phyloP scores from a whole-genome alignment of 2,113 vertebrate species.

The Hassar affinis region DNA sequence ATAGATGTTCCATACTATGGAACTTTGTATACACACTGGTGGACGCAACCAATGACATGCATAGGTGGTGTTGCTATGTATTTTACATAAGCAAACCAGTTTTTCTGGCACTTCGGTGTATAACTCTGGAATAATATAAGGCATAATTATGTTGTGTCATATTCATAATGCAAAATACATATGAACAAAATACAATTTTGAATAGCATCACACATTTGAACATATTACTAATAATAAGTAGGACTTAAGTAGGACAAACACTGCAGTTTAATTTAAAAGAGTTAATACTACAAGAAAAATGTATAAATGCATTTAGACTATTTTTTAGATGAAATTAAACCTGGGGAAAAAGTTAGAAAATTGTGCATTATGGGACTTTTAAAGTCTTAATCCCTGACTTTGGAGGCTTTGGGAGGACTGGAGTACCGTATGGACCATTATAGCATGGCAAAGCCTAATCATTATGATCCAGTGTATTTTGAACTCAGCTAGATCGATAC shows the following conservation, averaged over 20 bases:
- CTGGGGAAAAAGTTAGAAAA: not conserved
- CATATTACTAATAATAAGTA: not conserved
- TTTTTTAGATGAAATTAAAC: not conserved
- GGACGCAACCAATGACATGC: too few species aligned
- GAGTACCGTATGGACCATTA: not conserved
- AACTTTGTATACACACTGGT: too few species aligned
- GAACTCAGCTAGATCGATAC: constrained; percentile 16
- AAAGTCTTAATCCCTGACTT: not conserved
- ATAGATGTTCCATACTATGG: too few species aligned
- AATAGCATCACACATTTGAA: not conserved
- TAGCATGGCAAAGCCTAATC: constrained; percentile 1
- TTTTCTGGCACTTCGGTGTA: too few species aligned
- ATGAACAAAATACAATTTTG: not conserved
- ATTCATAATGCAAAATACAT: not conserved
- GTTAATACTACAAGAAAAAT: not conserved
- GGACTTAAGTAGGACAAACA: not conserved
- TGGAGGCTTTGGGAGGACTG: not conserved
- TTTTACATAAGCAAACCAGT: too few species aligned
- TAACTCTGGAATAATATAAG: not conserved
- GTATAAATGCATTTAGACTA: not conserved
- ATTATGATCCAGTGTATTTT: constrained; percentile 23
- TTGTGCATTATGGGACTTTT: not conserved
- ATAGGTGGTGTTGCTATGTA: too few species aligned
- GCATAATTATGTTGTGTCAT: not conserved
- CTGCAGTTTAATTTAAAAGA: not conserved